Base-by-base conservation (phyloP, 2,113 vertebrate genomes). In the Podocnemis expansa region DNA sequence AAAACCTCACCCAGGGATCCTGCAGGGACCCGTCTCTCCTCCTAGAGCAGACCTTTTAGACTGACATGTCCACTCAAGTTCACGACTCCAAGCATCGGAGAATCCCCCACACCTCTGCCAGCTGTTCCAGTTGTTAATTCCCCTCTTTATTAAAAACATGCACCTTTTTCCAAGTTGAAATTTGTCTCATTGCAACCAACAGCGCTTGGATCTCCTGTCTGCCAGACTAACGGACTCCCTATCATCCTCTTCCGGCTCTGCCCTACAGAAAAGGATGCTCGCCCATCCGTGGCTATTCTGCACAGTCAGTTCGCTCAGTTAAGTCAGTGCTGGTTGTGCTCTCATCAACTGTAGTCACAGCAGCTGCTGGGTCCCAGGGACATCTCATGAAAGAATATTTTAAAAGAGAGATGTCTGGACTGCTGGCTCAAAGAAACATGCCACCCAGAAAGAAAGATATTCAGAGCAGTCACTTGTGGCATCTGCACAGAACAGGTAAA, bases 101-200 rank as follows among this genome's bases (percentile, higher is more conserved):
- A n/a, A 52, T 22, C 34, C 52, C 24, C 17, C 10, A 12, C 8
- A 1, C 14, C 49, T n/a, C 73, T 0, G 5, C 5, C 3, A 27
- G 38, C 70, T 73, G 70, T n/a, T 41, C 70, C 70, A 41, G 24
- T 29, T 27, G 56, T 58, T 29, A 58, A 29, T 22, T 24, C n/a
- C 38, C 38, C n/a, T 41, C 19, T n/a, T 31, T 73, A 24, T 24
- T 41, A 10, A 25, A 75, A 43, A 43, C 2, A 3, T 25, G 70
- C 11, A 25, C 70, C 38, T 75, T 75, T 34, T 60, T 60, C 16
- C 60, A 34, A 34, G 31, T 60, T 29, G 16, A 29, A 63, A 31
- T 63, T 67, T 19, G 63, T 19, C 17, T n/a, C 8, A 4, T 34
- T 67, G 17, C 63, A 67, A 34, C 63, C 4, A n/a, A 17, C n/a